phyloP scores from a whole-genome alignment of 2,888 invertebrate genomes.

The Tuberolachnus salignus region DNA sequence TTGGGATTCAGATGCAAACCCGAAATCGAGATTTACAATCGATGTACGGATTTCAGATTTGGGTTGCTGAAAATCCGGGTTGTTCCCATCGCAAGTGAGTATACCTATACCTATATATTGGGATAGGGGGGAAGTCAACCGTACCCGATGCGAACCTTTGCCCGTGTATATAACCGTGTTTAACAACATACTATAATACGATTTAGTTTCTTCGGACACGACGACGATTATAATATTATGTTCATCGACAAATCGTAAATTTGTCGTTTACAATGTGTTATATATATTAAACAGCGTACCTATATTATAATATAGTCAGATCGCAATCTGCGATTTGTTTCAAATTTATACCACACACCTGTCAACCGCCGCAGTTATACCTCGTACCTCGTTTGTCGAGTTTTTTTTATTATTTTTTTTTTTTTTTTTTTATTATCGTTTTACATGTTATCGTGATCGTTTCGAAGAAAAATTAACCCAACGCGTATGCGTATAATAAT shows the following conservation, averaged over 20 bases:
- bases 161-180: too few relatives aligned
- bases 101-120: too few relatives aligned
- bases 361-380: slow-evolving; percentile 4
- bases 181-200: too few relatives aligned
- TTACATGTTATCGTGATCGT: slow-evolving; percentile 36
- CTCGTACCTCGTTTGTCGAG: slow-evolving; percentile 29
- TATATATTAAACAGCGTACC: slow-evolving; percentile 21
- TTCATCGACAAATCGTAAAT: slow-evolving; percentile 26
- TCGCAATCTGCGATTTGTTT: slow-evolving; percentile 30
- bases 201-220: neutral
- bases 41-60: too few relatives aligned
- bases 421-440: neutral
- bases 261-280: slow-evolving; percentile 10
- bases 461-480: slow-evolving; percentile 24
- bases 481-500: neutral
- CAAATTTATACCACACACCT: slow-evolving; percentile 28
- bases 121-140: too few relatives aligned
- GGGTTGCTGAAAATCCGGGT: too few relatives aligned
- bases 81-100: too few relatives aligned
- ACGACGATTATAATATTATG: slow-evolving; percentile 1
- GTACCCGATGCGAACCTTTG: too few relatives aligned
- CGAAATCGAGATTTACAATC: too few relatives aligned
- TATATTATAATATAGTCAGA: too few relatives aligned
- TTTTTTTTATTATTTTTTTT: too few relatives aligned
- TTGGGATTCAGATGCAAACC: too few relatives aligned